Conservation (phyloP, 2,113 vertebrate genomes). For the Meriones unguiculatus region DNA sequence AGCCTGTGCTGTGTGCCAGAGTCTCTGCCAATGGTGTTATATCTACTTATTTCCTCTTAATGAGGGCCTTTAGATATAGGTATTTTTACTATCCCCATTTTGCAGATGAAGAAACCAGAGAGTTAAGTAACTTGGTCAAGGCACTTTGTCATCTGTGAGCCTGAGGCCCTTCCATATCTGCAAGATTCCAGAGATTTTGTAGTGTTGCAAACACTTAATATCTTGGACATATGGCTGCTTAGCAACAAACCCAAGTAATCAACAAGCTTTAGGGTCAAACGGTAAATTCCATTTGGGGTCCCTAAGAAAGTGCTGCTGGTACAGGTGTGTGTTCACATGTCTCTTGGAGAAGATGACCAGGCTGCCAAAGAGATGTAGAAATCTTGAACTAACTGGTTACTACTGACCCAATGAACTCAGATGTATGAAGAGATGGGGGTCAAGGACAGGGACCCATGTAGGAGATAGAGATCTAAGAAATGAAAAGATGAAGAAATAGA, state of each 20-base stretch:
- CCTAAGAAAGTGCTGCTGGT: neutral
- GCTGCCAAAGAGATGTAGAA: neutral
- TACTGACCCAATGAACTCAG: neutral
- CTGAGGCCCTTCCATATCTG: neutral
- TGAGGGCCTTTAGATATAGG: neutral
- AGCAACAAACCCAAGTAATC: neutral
- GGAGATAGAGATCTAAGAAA: neutral
- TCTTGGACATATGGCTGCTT: neutral
- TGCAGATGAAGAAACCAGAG: constrained; percentile 13
- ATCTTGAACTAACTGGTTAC: neutral
- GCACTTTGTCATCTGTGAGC: neutral
- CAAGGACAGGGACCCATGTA: neutral
- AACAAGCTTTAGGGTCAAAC: neutral
- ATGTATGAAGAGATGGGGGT: neutral
- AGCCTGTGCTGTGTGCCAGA: neutral
- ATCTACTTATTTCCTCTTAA: neutral
- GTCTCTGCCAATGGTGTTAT: neutral
- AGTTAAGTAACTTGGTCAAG: neutral
- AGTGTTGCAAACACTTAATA: neutral
- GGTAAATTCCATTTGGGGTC: neutral
- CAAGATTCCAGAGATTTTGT: neutral
- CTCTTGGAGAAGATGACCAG: neutral
- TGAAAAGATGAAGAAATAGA: neutral
- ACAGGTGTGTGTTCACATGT: neutral
- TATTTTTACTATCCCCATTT: constrained; percentile 44